Conservation (phyloP, 2,888 invertebrate genomes). For the Syritta pipiens region DNA sequence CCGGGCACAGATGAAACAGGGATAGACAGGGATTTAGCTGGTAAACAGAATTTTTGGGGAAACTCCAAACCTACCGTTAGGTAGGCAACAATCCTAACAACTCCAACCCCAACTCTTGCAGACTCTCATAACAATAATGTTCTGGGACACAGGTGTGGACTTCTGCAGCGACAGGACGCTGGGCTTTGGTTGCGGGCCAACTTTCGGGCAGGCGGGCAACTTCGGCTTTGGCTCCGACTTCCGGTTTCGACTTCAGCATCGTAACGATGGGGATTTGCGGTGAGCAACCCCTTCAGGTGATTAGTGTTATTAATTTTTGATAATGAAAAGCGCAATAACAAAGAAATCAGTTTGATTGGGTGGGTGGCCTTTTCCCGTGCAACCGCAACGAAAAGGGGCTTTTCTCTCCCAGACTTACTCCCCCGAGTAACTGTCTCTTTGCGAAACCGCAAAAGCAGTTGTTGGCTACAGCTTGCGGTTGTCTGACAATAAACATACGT, state of each 20-base stretch:
- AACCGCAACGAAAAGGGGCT: conserved; percentile 41
- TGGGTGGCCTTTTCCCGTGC: background rate
- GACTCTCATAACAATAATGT: conserved; percentile 50
- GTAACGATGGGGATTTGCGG: conserved; percentile 6
- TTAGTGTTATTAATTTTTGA: conserved; percentile 52
- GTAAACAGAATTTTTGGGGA: conserved; percentile 64
- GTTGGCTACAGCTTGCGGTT: conserved; percentile 63
- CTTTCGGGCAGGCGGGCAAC: background rate
- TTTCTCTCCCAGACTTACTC: conserved; percentile 17
- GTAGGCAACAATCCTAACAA: too few species aligned
- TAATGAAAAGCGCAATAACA: conserved; percentile 43
- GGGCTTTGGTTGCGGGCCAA: conserved; percentile 22
- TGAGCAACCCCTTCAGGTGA: conserved; percentile 36
- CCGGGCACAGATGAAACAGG: conserved; percentile 59
- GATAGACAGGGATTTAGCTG: conserved; percentile 64
- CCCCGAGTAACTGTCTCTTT: conserved; percentile 52
- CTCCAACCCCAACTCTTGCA: too few species aligned
- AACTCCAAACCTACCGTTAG: too few species aligned
- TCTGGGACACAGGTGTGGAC: conserved; percentile 59
- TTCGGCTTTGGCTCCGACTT: background rate
- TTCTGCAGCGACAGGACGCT: background rate
- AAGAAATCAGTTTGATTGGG: conserved; percentile 30
- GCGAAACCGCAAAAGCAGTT: conserved; percentile 61
- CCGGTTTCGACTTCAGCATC: background rate
- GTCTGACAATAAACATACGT: conserved; percentile 64